These are phyloP conservation scores for Tholera decimalis DNA, from an alignment of 2,888 invertebrate genomes.

Conservation along the genomic window DNA sequence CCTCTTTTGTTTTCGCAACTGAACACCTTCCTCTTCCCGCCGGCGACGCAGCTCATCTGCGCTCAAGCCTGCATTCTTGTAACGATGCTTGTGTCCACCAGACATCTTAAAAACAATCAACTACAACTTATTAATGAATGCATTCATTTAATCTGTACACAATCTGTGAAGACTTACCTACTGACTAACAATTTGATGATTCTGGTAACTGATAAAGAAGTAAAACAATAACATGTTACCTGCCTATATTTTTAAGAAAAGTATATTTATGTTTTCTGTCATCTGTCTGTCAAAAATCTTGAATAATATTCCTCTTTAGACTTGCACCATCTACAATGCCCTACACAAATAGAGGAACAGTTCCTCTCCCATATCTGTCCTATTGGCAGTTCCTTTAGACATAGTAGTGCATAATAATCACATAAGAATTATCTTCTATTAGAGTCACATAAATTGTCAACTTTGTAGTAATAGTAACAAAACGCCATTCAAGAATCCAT, in stretches of 20 bases:
- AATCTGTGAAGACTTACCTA: too few relatives aligned
- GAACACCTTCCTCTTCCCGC: constrained; percentile 99
- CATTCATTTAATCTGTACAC: too few relatives aligned
- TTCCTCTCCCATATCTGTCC: neutral
- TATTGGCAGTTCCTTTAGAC: too few relatives aligned
- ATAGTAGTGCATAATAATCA: too few relatives aligned
- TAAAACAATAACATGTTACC: constrained; percentile 21
- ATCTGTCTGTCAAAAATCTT: neutral
- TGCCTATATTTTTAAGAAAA: constrained; percentile 2
- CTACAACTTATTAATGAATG: neutral
- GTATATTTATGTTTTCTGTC: neutral
- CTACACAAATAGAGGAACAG: neutral
- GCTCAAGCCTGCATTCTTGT: constrained; percentile 98
- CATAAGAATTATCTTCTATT: constrained; percentile 4
- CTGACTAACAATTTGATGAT: neutral
- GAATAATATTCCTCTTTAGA: neutral
- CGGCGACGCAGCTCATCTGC: constrained; percentile 97
- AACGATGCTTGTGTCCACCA: constrained; percentile 96
- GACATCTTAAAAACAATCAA: constrained; percentile 92
- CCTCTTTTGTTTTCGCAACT: constrained; percentile 98
- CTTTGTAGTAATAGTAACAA: constrained; percentile 19
- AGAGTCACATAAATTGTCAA: constrained; percentile 9
- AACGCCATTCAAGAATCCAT: neutral
- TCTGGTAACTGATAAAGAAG: neutral
- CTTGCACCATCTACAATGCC: neutral